A percentile compares a stretch with the other conserved stretches of the same genome.
Conservation (phyloP, 1,140 invertebrate species). For the Meloidogyne exigua region DNA sequence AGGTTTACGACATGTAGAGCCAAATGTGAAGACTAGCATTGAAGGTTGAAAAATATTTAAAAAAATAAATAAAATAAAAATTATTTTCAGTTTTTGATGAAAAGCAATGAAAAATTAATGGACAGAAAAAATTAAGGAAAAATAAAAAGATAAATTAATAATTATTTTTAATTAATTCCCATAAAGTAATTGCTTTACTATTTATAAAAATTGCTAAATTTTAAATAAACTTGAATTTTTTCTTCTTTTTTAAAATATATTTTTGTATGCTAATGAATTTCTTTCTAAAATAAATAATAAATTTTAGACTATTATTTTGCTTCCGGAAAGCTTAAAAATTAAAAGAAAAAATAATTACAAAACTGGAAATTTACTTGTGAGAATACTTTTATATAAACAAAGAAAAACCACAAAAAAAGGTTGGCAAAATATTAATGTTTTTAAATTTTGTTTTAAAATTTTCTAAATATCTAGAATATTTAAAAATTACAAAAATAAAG, state of each 20-base stretch:
- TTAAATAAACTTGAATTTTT: background rate
- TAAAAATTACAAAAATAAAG: too few relatives aligned
- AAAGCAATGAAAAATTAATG: background rate
- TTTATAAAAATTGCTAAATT: background rate
- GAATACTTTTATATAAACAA: too few relatives aligned
- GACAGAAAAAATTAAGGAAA: background rate
- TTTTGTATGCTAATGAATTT: too few relatives aligned
- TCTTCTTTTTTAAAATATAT: background rate
- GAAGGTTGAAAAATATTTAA: conserved; percentile 19
- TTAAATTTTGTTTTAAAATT: too few relatives aligned
- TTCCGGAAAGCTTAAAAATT: too few relatives aligned
- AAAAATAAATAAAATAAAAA: background rate
- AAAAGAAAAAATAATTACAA: too few relatives aligned
- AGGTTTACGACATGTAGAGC: conserved; percentile 34
- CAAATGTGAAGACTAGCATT: conserved; percentile 34
- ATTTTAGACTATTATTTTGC: too few relatives aligned
- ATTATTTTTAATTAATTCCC: background rate
- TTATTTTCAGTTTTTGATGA: background rate
- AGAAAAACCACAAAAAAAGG: too few relatives aligned
- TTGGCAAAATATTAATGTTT: too few relatives aligned
- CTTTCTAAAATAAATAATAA: too few relatives aligned
- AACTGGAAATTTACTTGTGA: too few relatives aligned
- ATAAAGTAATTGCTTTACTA: background rate
- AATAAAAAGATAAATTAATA: background rate
- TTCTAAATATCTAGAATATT: too few relatives aligned